These are phyloP conservation scores for Hydractinia echinata DNA, from an alignment of 30 jellyfish, hydroid and myxozoan species.

Conservation along the genomic window DNA sequence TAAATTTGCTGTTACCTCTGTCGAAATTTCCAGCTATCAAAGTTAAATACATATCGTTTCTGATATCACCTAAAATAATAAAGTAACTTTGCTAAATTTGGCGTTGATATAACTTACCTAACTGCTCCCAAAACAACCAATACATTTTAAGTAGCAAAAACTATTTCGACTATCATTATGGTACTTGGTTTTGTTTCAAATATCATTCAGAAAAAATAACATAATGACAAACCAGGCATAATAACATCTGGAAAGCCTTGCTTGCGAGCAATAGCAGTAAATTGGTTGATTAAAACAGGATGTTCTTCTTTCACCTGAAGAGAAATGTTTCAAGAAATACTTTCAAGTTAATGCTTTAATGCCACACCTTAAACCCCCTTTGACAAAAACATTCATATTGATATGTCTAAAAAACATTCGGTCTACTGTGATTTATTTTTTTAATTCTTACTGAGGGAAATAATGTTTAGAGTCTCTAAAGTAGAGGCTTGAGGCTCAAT, in stretches of 20 bases:
- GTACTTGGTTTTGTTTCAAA: too few relatives aligned
- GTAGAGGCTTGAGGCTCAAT: neutral
- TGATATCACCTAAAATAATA: conserved; percentile 61
- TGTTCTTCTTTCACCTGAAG: conserved; percentile 81
- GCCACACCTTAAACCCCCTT: too few relatives aligned
- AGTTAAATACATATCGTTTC: conserved; percentile 79
- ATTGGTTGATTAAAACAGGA: conserved; percentile 68
- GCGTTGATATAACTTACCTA: too few relatives aligned
- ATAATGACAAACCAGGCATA: conserved; percentile 65
- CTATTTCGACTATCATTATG: too few relatives aligned
- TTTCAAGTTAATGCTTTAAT: too few relatives aligned
- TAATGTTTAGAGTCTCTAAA: neutral
- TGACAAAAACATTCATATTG: too few relatives aligned
- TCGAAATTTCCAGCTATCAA: conserved; percentile 75
- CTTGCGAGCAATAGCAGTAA: conserved; percentile 90
- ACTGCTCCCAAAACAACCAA: too few relatives aligned
- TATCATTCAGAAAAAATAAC: neutral
- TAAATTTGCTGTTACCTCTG: conserved; percentile 46
- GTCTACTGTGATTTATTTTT: neutral
- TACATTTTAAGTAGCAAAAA: too few relatives aligned
- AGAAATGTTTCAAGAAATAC: neutral
- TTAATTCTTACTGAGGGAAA: neutral
- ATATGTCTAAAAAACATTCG: too few relatives aligned
- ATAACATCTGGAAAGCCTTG: conserved; percentile 95
- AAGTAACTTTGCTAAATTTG: neutral